Base-by-base conservation (phyloP, 2,888 invertebrate species). In the Tetragnatha montana region DNA sequence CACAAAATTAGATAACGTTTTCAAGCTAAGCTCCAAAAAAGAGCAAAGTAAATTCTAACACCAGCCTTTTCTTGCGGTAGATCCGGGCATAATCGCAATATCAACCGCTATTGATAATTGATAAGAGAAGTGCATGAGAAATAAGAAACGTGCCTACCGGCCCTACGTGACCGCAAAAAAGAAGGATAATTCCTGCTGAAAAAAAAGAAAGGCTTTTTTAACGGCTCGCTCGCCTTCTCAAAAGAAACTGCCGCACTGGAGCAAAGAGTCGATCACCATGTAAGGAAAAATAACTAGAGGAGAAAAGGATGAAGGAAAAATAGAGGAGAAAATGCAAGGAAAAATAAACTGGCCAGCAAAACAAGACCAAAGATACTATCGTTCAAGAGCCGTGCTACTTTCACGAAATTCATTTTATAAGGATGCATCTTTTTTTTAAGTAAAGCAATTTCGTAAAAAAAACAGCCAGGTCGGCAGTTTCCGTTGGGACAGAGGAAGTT, bases 71-170 rank as follows among this genome's bases (percentile, higher is more conserved):
- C 60, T 60, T 35, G 60, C 12, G 60, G 12, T 60, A 60, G 70
- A 21, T 75, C 14, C 69, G 74, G 76, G 70, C 75, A 87, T 81
- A 87, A 87, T 69, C 78, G 71, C 76, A 21, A 50, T 69, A 81
- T 87, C 81, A 87, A 75, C 69, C 69, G 74, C 76, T 81, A 76
- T 81, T 82, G 87, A 76, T 87, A 78, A 81, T 81, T 81, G 87
- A 87, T 87, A 87, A 87, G 87, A 81, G 19, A 47, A 47, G 19
- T 8, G 78, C 70, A 87, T 82, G 81, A 81, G 87, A 87, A 87
- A 87, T 60, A 81, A 81, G 76, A 76, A 85, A 87, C 87, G 87
- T 82, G 81, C 87, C 76, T 50, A 60, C 70, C 68, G 51, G 81
- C 35, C 49, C 68, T 81, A 87, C 87, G 87, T 87, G 87, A 87